Evolutionary conservation across 2,888 invertebrate genomes (phyloP).

Genomic region (Cybosia mesomella): DNA sequence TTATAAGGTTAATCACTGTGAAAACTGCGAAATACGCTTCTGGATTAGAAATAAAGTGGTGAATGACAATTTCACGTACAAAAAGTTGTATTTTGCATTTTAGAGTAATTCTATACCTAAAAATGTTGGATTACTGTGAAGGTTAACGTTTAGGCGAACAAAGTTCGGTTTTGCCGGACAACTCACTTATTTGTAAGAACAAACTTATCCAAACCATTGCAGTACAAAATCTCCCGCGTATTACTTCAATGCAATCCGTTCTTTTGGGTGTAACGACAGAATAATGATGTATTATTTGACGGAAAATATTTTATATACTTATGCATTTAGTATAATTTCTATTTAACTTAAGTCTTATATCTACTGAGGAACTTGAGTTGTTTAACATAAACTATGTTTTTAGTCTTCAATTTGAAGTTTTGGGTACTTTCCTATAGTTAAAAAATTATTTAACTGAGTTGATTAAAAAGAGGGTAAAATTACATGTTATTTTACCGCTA

Average conservation of each 20-base stretch:
- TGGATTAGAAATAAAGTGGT: not conserved
- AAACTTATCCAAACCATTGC: slow-evolving; percentile 49
- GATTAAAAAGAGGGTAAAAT: not conserved
- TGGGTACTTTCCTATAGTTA: not conserved
- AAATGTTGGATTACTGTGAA: slow-evolving; percentile 17
- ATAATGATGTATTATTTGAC: slow-evolving; percentile 43
- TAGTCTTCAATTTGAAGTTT: not conserved
- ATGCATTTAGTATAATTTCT: slow-evolving; percentile 47
- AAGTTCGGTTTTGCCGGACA: slow-evolving; percentile 23
- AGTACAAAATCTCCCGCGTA: slow-evolving; percentile 48
- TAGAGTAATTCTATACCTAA: slow-evolving; percentile 13
- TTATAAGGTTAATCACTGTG: slow-evolving; percentile 10
- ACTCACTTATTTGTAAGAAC: slow-evolving; percentile 15
- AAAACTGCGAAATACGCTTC: slow-evolving; percentile 12
- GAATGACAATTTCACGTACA: not conserved
- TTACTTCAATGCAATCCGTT: slow-evolving; percentile 46
- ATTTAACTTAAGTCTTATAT: slow-evolving; percentile 28
- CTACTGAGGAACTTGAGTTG: slow-evolving; percentile 1
- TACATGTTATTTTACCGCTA: too few relatives aligned
- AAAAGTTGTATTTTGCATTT: slow-evolving; percentile 6
- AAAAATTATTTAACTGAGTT: not conserved
- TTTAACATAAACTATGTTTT: not conserved
- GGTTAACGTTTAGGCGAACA: slow-evolving; percentile 41
- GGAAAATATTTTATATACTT: slow-evolving; percentile 40
- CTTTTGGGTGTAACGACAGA: slow-evolving; percentile 42